Conservation (phyloP, 2,113 vertebrate species). For the Passer domesticus region DNA sequence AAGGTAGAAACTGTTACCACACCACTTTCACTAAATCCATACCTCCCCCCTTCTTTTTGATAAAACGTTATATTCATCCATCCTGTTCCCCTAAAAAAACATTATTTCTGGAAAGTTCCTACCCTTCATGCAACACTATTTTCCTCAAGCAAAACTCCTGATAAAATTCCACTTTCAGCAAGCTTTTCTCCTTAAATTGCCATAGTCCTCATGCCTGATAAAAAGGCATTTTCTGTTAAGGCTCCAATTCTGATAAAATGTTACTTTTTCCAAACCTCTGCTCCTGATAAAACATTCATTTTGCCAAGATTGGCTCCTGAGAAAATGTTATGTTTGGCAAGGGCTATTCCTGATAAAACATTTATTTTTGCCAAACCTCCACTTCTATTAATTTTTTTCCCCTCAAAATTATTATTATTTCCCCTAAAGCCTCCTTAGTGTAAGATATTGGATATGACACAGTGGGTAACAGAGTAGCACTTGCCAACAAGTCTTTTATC, state of each 20-base stretch:
- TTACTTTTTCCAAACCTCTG: constrained; percentile 38
- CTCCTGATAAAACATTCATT: constrained; percentile 53
- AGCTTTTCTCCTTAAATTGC: constrained; percentile 38
- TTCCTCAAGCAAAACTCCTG: constrained; percentile 26
- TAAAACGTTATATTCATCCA: constrained; percentile 44
- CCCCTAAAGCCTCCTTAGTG: not conserved
- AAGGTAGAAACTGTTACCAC: constrained; percentile 60
- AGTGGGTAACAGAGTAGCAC: not conserved
- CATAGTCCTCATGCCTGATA: constrained; percentile 27
- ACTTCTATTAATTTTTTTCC: constrained; percentile 47
- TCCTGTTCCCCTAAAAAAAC: constrained; percentile 35
- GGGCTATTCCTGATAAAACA: not conserved
- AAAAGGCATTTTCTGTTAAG: constrained; percentile 54
- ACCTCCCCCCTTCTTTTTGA: constrained; percentile 15
- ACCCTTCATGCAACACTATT: constrained; percentile 20
- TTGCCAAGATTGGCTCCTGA: constrained; percentile 60
- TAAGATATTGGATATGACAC: constrained; percentile 19
- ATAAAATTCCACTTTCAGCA: constrained; percentile 48
- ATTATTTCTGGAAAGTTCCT: constrained; percentile 58
- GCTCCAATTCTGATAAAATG: constrained; percentile 49
- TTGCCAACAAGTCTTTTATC: constrained; percentile 40
- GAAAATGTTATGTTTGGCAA: constrained; percentile 66
- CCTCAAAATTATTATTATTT: constrained; percentile 57
- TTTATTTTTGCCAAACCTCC: constrained; percentile 41
- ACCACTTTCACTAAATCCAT: constrained; percentile 46